phyloP scores from a whole-genome alignment of 2,888 invertebrate species.

The Drosophila glabriapex region DNA sequence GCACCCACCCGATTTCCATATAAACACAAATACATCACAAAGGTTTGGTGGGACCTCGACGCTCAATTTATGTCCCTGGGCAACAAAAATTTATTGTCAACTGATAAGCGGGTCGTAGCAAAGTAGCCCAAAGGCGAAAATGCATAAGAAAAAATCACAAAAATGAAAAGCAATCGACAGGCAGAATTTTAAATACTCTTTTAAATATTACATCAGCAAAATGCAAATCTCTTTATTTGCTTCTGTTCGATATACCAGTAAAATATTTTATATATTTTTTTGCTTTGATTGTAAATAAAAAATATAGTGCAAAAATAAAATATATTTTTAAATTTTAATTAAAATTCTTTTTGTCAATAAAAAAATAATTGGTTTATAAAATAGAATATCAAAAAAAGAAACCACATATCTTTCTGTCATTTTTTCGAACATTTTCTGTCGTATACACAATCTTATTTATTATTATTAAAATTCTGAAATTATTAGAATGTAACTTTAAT shows the following conservation, averaged over 20 bases:
- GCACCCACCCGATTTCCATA: slow-evolving; percentile 18
- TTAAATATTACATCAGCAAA: background rate
- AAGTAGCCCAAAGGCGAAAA: slow-evolving; percentile 68
- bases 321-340: background rate
- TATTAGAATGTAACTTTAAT: background rate
- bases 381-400: background rate
- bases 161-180: slow-evolving; percentile 5
- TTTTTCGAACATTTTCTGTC: background rate
- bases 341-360: background rate
- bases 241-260: background rate
- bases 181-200: slow-evolving; percentile 50
- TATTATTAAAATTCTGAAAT: background rate
- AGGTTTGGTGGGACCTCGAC: slow-evolving; percentile 50
- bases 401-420: background rate
- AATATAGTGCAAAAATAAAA: background rate
- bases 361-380: background rate
- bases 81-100: slow-evolving; percentile 81
- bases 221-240: background rate
- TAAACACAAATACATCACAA: slow-evolving; percentile 54
- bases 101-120: slow-evolving; percentile 75
- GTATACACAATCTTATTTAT: background rate
- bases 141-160: slow-evolving; percentile 40
- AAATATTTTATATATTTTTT: background rate
- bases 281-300: background rate
- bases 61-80: slow-evolving; percentile 77